These are phyloP conservation scores for Chironomus striatipennis DNA, from an alignment of 1,140 invertebrate genomes.

Conservation along the genomic window DNA sequence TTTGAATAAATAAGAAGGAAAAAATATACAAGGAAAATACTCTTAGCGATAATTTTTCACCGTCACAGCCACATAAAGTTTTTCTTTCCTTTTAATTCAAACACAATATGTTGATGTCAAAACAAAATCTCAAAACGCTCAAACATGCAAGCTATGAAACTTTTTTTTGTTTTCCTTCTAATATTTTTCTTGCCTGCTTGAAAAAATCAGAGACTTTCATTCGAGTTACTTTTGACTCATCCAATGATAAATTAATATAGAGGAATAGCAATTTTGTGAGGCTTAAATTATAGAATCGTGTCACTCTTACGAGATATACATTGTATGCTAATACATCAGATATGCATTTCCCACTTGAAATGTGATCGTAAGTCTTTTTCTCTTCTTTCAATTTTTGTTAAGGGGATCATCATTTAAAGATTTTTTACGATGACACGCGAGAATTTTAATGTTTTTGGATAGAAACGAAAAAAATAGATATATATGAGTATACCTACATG, in stretches of 20 bases:
- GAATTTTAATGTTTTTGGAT: too few relatives aligned
- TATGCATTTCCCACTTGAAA: not conserved
- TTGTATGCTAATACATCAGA: not conserved
- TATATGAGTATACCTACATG: too few relatives aligned
- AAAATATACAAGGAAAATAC: too few relatives aligned
- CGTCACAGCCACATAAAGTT: not conserved
- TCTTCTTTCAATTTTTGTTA: too few relatives aligned
- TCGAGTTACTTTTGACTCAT: not conserved
- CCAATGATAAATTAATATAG: constrained; percentile 15
- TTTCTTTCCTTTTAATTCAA: not conserved
- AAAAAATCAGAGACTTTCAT: not conserved
- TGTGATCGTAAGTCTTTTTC: not conserved
- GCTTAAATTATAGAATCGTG: not conserved
- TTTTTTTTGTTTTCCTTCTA: not conserved
- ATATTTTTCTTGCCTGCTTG: not conserved
- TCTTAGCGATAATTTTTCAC: not conserved
- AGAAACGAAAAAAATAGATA: too few relatives aligned
- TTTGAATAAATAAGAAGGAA: too few relatives aligned
- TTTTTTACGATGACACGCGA: too few relatives aligned
- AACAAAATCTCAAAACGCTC: constrained; percentile 8
- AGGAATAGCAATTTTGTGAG: not conserved
- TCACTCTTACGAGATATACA: not conserved
- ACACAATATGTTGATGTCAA: constrained; percentile 22
- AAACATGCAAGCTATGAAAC: not conserved
- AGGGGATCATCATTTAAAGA: too few relatives aligned